Conservation (phyloP, 2,113 vertebrate species). For the Crotalus horridus region DNA sequence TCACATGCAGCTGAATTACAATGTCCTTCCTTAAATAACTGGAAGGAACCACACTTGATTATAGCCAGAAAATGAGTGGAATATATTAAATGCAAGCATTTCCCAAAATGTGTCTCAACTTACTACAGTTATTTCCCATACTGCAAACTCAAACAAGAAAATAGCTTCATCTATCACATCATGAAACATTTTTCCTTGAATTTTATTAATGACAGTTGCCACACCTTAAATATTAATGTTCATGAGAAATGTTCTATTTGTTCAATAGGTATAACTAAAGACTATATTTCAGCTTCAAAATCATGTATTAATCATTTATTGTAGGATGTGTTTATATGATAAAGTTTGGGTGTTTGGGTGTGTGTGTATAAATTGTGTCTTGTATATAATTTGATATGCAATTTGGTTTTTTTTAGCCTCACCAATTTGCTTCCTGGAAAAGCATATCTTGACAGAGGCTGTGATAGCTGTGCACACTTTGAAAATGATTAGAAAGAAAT, state of each 20-base stretch:
- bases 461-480: neutral
- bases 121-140: neutral
- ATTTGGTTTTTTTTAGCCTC: neutral
- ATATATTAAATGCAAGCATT: neutral
- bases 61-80: neutral
- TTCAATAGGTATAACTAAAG: neutral
- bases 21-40: slow-evolving; percentile 2
- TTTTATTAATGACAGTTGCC: neutral
- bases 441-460: neutral
- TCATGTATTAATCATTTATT: neutral
- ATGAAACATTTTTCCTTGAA: neutral
- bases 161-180: neutral
- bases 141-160: neutral
- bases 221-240: neutral
- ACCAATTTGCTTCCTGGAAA: neutral
- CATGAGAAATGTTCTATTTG: neutral
- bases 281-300: neutral
- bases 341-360: neutral
- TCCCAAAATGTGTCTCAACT: neutral
- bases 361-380: neutral
- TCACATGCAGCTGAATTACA: neutral
- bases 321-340: neutral
- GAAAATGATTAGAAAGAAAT: neutral
- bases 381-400: neutral
- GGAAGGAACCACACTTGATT: neutral